Percentiles rank a stretch among this genome's conserved stretches.
These are phyloP conservation scores for Oncorhynchus masou DNA, from an alignment of 2,113 vertebrate genomes.

Conservation along the genomic window DNA sequence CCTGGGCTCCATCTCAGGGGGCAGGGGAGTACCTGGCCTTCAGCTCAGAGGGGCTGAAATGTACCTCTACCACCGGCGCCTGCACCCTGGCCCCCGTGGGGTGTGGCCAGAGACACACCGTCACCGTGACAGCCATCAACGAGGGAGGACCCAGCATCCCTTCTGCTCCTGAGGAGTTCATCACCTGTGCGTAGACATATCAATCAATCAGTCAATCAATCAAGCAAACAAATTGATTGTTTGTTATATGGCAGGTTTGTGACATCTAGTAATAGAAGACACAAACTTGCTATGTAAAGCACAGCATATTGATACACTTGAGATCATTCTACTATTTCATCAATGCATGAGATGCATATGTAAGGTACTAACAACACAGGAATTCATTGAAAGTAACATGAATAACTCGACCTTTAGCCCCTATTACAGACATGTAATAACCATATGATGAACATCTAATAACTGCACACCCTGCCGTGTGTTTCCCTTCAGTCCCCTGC, in stretches of 20 bases:
- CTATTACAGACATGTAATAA: background rate
- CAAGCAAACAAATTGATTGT: background rate
- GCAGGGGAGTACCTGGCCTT: background rate
- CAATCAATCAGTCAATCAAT: background rate
- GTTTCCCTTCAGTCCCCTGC: conserved; percentile 79
- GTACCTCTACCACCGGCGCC: conserved; percentile 17
- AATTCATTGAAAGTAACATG: background rate
- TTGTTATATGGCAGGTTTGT: background rate
- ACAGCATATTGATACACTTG: background rate
- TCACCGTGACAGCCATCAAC: conserved; percentile 78
- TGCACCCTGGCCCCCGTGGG: conserved; percentile 73
- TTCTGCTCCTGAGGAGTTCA: conserved; percentile 65
- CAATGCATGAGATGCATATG: no score
- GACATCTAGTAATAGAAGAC: background rate
- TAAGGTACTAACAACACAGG: no score
- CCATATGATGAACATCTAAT: background rate
- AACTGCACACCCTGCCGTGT: background rate
- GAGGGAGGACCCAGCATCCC: conserved; percentile 78
- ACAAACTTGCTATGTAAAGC: background rate
- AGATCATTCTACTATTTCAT: no score
- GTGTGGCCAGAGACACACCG: conserved; percentile 76
- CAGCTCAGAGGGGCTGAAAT: no score
- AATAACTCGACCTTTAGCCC: background rate
- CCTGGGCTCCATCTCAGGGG: background rate
- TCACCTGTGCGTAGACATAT: conserved; percentile 72